Base-by-base conservation (phyloP, 2,797 vertebrate genomes). In the Chaetodon trifasciatus region DNA sequence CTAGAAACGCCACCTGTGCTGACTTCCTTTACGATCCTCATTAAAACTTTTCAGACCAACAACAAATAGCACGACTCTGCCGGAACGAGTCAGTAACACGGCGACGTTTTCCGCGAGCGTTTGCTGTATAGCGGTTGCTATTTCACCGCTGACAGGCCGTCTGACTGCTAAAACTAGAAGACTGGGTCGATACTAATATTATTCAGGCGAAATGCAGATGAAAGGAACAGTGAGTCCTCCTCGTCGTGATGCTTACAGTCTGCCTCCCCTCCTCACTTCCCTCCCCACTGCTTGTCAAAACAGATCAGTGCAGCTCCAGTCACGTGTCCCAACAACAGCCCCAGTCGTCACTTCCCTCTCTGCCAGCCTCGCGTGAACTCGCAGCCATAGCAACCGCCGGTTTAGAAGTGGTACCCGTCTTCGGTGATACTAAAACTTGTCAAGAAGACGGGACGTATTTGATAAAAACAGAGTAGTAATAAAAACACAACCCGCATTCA, bases 241-340 rank as follows among this genome's bases (percentile, higher is more conserved):
- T 74, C 23, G 87, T 90, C 91, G 91, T 91, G 91, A 94, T 93
- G 93, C 94, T 89, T 73, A 32, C 89, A 84, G 90, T 80, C 88
- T 87, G 85, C 88, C 86, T 89, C 86, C 84, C 85, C 86, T 83
- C 87, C 90, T 92, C 82, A 21, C 88, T 79, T 88, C 88, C 89
- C 90, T 91, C 90, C 88, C 88, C 71, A 15, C 86, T 89, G 94
- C 95, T 96, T 96, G 96, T 97, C 97, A 97, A 96, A 96, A 97
- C 96, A 96, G 91, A 95, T 94, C 93, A 94, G 91, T 39, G 90
- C 94, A 89, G 93, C 89, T 91, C 82, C 66, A 71, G 94, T 97
- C 97, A 98, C 97, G 95, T 97, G 97, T 94, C 95, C 94, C 93
- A 93, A 96, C 96, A 96, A 95, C 94, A 95, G 94, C 90, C 94